Base-by-base conservation (phyloP, 2,888 invertebrate genomes). In the Nymphalis urticae region DNA sequence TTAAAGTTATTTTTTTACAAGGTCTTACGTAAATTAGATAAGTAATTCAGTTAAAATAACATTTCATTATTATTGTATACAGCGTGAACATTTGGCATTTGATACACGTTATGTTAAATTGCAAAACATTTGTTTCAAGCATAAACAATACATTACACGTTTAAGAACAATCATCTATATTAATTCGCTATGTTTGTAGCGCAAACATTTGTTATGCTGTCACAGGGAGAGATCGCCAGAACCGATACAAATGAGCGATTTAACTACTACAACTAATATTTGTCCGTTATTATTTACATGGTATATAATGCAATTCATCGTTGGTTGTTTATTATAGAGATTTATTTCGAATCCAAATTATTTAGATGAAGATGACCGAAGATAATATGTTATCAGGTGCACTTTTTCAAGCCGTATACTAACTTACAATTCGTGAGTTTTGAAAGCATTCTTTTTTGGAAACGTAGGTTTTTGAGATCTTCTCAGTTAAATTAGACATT, bases 141-240 rank as follows among this genome's bases (percentile, higher is more conserved):
- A 50, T 27, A 16, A 53, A 27, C 27, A 63, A 53, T 53, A 51
- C 19, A 32, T 63, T 47, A 47, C 17, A 21, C 17, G 16, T 21
- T 19, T 63, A 24, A 54, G 42, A 53, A 63, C 47, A 54, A 63
- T 63, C 24, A 47, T 54, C 50, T 47, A 63, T 54, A 51, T 42
- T 54, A 63, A 63, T 54, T 42, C 63, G 21, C 24, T 24, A n/a
- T 61, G 47, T 61, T 61, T 48, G 21, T 50, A 59, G 58, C 59
- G 27, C 50, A 47, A 62, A 51, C 65, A 69, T 69, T 69, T 65
- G 65, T 69, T 53, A 65, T 53, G 36, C 56, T 58, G 69, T 65
- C 69, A 65, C 32, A 24, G 9, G 21, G 36, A 27, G 54, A 27
- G 54, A 48, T 58, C 48, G 54, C 27, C 58, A 27, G 42, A 50